Percentiles rank a stretch among this genome's conserved stretches.
Evolutionary conservation across 1,140 invertebrate species (phyloP).

Genomic region (Maniola jurtina): DNA sequence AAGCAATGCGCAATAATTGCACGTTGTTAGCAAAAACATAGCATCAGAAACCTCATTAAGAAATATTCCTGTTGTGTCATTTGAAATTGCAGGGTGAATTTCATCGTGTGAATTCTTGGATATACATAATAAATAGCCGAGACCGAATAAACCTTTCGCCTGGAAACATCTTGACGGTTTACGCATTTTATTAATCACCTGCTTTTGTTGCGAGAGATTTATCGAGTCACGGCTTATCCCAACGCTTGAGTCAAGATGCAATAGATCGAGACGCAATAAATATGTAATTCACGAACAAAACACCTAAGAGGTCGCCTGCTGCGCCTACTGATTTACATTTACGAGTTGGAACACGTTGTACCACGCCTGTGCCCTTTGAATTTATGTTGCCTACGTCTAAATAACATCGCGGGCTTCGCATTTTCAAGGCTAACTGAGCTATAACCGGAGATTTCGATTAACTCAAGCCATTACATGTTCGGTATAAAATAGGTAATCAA

Average conservation of each 20-base stretch:
- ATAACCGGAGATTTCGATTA: conserved; percentile 14
- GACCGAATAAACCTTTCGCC: conserved; percentile 5
- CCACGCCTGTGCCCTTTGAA: conserved; percentile 70
- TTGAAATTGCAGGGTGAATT: not conserved
- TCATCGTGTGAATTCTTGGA: conserved; percentile 1
- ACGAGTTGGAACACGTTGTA: conserved; percentile 54
- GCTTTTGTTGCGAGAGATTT: conserved; percentile 27
- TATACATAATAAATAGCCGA: conserved; percentile 3
- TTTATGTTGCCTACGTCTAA: conserved; percentile 61
- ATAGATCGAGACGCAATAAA: conserved; percentile 58
- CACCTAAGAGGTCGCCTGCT: conserved; percentile 70
- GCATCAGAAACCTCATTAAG: conserved; percentile 19
- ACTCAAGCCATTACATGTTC: conserved; percentile 14
- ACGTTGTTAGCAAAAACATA: conserved; percentile 44
- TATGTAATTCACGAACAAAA: conserved; percentile 67
- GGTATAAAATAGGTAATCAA: too few relatives aligned
- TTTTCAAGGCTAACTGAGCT: conserved; percentile 40
- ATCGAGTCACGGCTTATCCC: conserved; percentile 30
- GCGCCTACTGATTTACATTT: conserved; percentile 70
- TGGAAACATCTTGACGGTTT: conserved; percentile 4
- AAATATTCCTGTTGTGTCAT: conserved; percentile 10
- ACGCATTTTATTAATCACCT: conserved; percentile 21
- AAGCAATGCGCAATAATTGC: conserved; percentile 53
- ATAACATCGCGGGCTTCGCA: conserved; percentile 47
- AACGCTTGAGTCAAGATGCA: conserved; percentile 30